Percentiles rank a stretch among this genome's conserved stretches.
These are phyloP conservation scores for Canis aureus DNA, from an alignment of 2,113 vertebrate species.

Conservation along the genomic window DNA sequence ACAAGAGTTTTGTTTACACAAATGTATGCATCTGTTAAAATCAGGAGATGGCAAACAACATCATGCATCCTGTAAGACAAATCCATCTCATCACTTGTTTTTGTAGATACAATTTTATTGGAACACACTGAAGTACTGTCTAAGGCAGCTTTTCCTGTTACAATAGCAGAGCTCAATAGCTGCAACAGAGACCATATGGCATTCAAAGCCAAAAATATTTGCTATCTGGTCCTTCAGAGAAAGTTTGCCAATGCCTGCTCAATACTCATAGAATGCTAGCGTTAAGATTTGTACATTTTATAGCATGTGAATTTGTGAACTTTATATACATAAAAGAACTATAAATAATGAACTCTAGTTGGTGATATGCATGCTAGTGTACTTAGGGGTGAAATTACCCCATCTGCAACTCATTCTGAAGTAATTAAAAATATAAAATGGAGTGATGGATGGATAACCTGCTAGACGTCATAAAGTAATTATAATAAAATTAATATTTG, in stretches of 20 bases:
- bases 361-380: neutral
- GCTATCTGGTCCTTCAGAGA: neutral
- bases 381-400: slow-evolving; percentile 7
- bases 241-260: neutral
- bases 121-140: neutral
- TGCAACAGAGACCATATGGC: neutral
- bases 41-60: neutral
- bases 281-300: slow-evolving; percentile 18
- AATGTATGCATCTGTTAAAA: neutral
- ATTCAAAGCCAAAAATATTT: neutral
- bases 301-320: neutral
- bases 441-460: neutral
- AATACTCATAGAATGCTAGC: neutral
- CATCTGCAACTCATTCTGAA: slow-evolving; percentile 26
- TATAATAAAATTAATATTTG: neutral
- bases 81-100: neutral
- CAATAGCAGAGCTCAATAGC: neutral
- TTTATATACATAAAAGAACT: slow-evolving; percentile 18
- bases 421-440: slow-evolving; percentile 54
- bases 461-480: neutral
- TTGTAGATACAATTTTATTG: neutral
- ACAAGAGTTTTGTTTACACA: neutral
- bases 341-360: neutral
- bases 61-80: neutral
- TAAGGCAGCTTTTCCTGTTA: neutral